Evolutionary conservation across 1,140 invertebrate species (phyloP).

Genomic region (Thrips palmi): DNA sequence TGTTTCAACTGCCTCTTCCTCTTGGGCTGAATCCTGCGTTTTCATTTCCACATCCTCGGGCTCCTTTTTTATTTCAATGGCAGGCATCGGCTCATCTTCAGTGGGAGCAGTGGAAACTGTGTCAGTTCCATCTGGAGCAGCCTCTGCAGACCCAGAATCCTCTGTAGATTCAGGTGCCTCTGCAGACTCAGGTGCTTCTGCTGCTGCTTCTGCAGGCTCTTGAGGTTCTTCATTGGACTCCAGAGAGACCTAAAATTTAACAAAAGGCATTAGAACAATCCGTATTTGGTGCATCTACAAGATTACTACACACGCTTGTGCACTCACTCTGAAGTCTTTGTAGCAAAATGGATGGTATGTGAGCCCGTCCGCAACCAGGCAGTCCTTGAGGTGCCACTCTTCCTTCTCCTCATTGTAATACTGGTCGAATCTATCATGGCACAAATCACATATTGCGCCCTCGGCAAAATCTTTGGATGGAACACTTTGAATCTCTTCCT

Average conservation of each 20-base stretch:
- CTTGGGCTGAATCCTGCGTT: slow-evolving; percentile 14
- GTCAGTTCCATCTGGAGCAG: too few relatives aligned
- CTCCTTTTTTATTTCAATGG: slow-evolving; percentile 6
- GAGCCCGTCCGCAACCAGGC: slow-evolving; percentile 53
- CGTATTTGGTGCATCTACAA: not conserved
- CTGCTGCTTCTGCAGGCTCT: not conserved
- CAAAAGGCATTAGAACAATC: slow-evolving; percentile 2
- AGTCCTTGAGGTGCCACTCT: slow-evolving; percentile 84
- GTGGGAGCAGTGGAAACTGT: too few relatives aligned
- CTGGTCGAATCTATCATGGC: slow-evolving; percentile 77
- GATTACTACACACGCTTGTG: not conserved
- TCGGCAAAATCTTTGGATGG: slow-evolving; percentile 33
- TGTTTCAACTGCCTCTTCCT: slow-evolving; percentile 12
- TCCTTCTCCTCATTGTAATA: slow-evolving; percentile 91
- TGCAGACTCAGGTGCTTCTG: not conserved
- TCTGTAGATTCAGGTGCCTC: too few relatives aligned
- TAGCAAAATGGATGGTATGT: slow-evolving; percentile 83
- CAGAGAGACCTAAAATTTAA: not conserved
- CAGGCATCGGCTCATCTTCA: not conserved
- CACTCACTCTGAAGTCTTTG: slow-evolving; percentile 63
- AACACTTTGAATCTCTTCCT: slow-evolving; percentile 37
- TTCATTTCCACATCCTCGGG: slow-evolving; percentile 8
- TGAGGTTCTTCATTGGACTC: not conserved
- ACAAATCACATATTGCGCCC: slow-evolving; percentile 59
- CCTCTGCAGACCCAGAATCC: too few relatives aligned